Evolutionary conservation across 2,797 vertebrate species (phyloP).

Genomic region (Falco concolor): DNA sequence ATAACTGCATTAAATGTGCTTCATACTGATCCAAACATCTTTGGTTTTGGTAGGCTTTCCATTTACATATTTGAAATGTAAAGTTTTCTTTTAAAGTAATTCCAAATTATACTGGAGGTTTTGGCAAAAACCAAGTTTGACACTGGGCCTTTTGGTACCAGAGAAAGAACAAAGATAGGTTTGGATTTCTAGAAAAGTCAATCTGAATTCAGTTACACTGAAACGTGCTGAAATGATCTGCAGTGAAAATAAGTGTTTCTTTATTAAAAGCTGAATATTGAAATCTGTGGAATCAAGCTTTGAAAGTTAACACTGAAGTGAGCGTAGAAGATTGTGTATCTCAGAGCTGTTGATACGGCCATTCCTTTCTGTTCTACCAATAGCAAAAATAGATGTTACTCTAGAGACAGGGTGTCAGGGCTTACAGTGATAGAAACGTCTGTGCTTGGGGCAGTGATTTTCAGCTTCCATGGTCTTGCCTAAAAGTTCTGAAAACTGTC

Average conservation of each 20-base stretch:
- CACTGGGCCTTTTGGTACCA: neutral
- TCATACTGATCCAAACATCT: neutral
- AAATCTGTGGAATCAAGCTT: neutral
- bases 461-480: neutral
- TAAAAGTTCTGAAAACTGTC: conserved; percentile 9
- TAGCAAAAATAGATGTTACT: neutral
- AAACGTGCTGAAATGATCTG: neutral
- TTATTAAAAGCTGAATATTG: neutral
- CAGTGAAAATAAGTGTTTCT: neutral
- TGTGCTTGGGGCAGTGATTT: neutral
- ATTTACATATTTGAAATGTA: neutral
- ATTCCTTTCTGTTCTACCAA: neutral
- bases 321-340: neutral
- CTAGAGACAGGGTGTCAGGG: neutral
- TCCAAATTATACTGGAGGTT: neutral
- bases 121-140: neutral
- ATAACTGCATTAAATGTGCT: neutral
- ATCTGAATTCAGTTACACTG: neutral
- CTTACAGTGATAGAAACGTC: neutral
- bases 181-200: neutral
- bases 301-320: neutral
- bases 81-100: neutral
- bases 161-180: neutral
- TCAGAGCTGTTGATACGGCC: neutral
- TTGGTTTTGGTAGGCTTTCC: neutral